A percentile compares a stretch with the other conserved stretches of the same genome.
phyloP scores from a whole-genome alignment of 1,140 invertebrate species.

The Pseudachorutes palmiensis region DNA sequence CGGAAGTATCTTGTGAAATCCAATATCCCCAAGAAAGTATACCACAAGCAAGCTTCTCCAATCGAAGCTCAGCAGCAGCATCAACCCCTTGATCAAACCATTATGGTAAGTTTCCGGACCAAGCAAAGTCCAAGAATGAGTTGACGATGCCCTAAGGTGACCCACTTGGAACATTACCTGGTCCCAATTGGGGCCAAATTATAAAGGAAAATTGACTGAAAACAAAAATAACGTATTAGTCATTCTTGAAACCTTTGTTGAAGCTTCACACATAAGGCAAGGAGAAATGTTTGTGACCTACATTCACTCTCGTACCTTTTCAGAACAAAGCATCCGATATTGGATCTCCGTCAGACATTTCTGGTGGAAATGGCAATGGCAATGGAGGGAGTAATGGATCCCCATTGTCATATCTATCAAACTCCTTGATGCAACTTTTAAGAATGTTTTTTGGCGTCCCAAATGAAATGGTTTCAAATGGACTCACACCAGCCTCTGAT shows the following conservation, averaged over 20 bases:
- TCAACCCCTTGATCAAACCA: background rate
- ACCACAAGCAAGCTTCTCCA: constrained; percentile 29
- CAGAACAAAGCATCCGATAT: constrained; percentile 12
- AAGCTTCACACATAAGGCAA: too few species aligned
- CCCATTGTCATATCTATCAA: background rate
- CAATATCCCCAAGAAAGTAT: constrained; percentile 41
- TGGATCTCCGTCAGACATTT: constrained; percentile 1
- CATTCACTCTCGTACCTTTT: background rate
- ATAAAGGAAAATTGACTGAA: background rate
- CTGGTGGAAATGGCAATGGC: background rate
- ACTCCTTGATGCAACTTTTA: constrained; percentile 28
- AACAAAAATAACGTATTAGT: constrained; percentile 6
- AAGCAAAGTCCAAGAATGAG: background rate
- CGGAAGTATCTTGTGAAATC: constrained; percentile 41
- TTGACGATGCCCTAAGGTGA: background rate
- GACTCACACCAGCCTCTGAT: constrained; percentile 28
- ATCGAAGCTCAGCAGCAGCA: background rate
- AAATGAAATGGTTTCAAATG: constrained; percentile 32
- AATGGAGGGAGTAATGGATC: background rate
- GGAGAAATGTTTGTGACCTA: constrained; percentile 2
- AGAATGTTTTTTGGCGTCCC: constrained; percentile 33
- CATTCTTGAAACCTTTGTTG: too few species aligned
- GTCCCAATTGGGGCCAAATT: background rate
- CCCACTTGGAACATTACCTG: background rate
- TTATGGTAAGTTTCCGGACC: background rate